A percentile compares a stretch with the other conserved stretches of the same genome.
Evolutionary conservation across 2,797 vertebrate genomes (phyloP).

Genomic region (Alosa sapidissima): DNA sequence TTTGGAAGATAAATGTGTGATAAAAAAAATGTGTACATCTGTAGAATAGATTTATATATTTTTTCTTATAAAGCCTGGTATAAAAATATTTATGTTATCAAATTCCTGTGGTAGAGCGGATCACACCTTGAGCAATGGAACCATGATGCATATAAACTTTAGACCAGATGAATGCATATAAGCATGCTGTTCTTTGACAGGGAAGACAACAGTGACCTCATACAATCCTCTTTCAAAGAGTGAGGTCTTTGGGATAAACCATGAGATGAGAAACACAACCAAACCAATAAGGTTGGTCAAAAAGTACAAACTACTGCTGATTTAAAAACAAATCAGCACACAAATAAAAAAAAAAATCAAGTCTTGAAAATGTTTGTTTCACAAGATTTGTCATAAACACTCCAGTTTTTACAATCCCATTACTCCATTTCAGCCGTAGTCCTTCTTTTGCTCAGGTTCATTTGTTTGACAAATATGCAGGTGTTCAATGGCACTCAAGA

Average conservation of each 20-base stretch:
- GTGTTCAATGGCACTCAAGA: neutral
- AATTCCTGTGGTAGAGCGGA: neutral
- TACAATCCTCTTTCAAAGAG: neutral
- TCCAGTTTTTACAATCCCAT: conserved; percentile 5
- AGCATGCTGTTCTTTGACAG: neutral
- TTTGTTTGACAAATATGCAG: neutral
- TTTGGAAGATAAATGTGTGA: neutral
- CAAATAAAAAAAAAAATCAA: neutral
- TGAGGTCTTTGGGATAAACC: neutral
- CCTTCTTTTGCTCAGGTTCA: neutral
- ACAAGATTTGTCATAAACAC: neutral
- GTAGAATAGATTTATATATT: neutral
- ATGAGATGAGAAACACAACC: neutral
- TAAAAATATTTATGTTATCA: neutral
- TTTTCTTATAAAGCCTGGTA: neutral
- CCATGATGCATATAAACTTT: neutral
- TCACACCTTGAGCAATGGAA: neutral
- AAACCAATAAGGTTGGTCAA: neutral
- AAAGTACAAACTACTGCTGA: conserved; percentile 9
- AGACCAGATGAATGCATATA: neutral
- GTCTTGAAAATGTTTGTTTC: neutral
- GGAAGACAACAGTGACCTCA: neutral
- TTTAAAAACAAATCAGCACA: conserved; percentile 22
- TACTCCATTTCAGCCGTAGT: neutral
- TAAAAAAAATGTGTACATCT: neutral